Percentiles rank a stretch among this genome's conserved stretches.
Conservation (phyloP, 1,140 invertebrate genomes). For the Theocolax elegans region DNA sequence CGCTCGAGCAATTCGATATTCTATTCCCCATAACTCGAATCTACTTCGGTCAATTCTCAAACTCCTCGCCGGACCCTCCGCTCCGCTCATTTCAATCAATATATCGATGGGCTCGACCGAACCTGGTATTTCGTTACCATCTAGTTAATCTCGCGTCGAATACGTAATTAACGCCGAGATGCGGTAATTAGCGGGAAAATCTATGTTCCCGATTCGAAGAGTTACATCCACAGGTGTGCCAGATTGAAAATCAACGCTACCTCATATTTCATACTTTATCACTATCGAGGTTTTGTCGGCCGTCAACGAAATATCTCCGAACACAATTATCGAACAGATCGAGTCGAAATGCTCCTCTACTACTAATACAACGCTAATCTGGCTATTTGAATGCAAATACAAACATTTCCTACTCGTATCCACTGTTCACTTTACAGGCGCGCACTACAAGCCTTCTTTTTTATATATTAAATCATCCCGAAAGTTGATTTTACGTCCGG, state of each 20-base stretch:
- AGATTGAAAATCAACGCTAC: not conserved
- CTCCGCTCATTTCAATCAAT: constrained; percentile 16
- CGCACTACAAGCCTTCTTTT: too few relatives aligned
- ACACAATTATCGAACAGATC: too few relatives aligned
- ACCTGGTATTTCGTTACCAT: not conserved
- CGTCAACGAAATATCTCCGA: too few relatives aligned
- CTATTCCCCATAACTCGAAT: not conserved
- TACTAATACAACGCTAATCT: too few relatives aligned
- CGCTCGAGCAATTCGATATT: not conserved
- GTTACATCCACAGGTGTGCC: not conserved
- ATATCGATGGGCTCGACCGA: not conserved
- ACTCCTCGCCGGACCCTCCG: not conserved
- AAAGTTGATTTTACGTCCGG: too few relatives aligned
- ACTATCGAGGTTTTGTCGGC: too few relatives aligned
- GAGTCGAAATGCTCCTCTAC: too few relatives aligned
- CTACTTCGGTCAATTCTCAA: constrained; percentile 10
- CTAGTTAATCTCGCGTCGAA: not conserved
- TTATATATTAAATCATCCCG: too few relatives aligned
- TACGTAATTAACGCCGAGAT: constrained; percentile 9
- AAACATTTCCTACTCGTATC: too few relatives aligned
- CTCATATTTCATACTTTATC: too few relatives aligned
- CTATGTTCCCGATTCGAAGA: not conserved
- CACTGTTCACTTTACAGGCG: too few relatives aligned
- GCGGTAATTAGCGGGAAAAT: not conserved
- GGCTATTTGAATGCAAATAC: too few relatives aligned